Conservation (phyloP, 1,140 invertebrate species). For the Anastrepha ludens region DNA sequence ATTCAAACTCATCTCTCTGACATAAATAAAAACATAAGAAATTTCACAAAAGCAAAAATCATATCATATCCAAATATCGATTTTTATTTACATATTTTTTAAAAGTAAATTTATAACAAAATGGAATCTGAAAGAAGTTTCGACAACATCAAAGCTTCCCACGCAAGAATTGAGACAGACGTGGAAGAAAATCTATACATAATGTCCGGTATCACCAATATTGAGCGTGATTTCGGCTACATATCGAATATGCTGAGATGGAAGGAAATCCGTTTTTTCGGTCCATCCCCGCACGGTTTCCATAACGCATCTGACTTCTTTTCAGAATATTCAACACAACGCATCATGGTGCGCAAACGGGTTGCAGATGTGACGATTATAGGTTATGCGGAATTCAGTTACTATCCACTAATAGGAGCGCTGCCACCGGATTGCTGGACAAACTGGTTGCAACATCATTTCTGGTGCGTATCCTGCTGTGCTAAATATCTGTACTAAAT, state of each 20-base stretch:
- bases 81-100: too few relatives aligned
- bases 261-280: constrained; percentile 41
- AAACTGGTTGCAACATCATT: constrained; percentile 62
- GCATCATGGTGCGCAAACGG: constrained; percentile 14
- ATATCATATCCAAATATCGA: not conserved
- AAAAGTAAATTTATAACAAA: too few relatives aligned
- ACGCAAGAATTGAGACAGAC: not conserved
- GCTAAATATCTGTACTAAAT: not conserved
- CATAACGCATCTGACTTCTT: constrained; percentile 23
- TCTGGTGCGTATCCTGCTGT: constrained; percentile 58
- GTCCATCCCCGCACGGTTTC: not conserved
- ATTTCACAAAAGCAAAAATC: not conserved
- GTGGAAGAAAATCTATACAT: not conserved
- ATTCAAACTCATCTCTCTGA: too few relatives aligned
- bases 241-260: constrained; percentile 9
- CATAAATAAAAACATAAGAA: too few relatives aligned
- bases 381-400: constrained; percentile 67
- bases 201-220: not conserved
- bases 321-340: not conserved
- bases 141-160: not conserved
- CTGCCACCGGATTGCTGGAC: constrained; percentile 64
- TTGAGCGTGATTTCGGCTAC: constrained; percentile 34
- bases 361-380: constrained; percentile 47
- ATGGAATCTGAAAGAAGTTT: not conserved
- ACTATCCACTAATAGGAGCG: constrained; percentile 61